Evolutionary conservation across 2,113 vertebrate genomes (phyloP), one percentile per base, ranked within the genome.

Genomic region (Nesogale talazaci): DNA sequence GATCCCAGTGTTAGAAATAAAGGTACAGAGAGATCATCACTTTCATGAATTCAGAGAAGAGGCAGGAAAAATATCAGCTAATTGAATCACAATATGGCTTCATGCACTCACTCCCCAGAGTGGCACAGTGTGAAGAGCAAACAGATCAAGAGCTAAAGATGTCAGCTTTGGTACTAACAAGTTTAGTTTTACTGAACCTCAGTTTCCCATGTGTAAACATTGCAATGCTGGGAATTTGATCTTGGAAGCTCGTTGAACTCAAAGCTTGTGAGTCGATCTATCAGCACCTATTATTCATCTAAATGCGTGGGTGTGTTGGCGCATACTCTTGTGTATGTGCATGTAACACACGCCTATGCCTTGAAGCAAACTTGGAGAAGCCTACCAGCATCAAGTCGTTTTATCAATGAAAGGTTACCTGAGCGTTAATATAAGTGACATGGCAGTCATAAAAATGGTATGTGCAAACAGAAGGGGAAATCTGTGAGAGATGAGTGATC

Each of bases 1-100:
- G 34, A 75, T 88, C 16, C 2, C 31, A 23, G 6, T 79, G 27
- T 91, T 89, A 79, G 74, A 94, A 94, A 94, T 76, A 86, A 92
- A 90, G 56, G 42, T 63, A 65, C 84, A 85, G 82, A 90, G 31
- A 70, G 40, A 56, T 76, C 16, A 67, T 61, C 90, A 19, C 23
- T 56, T 72, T 3, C 2, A 75, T 82, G 57, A 86, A 90, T n/a
- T 86, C 40, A 74, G 85, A 57, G 86, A 94, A 81, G 56, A 72
- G 46, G 36, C n/a, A 65, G 36, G 83, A 87, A 87, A 85, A 86
- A 91, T 56, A 75, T 67, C 36, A 75, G 25, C 61, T 56, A 20
- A 9, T 16, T 79, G 72, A 57, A 42, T 75, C 40, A n/a, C 40
- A 27, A 27, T n/a, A 72, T 85, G 36, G 17, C 74, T 70, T 79